Conservation (phyloP, 2,797 vertebrate genomes). For the Trachops cirrhosus region DNA sequence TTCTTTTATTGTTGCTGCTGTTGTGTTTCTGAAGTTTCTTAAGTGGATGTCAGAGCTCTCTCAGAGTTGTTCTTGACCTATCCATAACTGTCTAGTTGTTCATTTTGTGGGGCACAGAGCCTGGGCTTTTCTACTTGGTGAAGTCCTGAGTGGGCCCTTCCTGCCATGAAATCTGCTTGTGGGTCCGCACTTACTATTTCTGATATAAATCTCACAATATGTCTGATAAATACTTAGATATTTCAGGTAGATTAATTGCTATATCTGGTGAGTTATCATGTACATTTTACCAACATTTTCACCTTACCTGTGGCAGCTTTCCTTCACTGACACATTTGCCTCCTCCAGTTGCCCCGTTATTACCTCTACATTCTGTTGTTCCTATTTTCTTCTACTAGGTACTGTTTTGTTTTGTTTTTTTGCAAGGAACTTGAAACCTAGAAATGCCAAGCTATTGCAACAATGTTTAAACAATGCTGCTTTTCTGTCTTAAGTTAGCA, state of each 20-base stretch:
- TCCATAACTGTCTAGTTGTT: background rate
- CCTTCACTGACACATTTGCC: accelerated
- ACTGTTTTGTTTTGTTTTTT: background rate
- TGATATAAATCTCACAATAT: background rate
- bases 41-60: background rate
- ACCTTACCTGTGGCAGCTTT: background rate
- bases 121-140: no score
- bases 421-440: background rate
- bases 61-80: background rate
- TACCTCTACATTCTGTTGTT: background rate
- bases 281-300: background rate
- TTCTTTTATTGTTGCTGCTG: background rate
- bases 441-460: background rate
- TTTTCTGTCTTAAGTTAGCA: background rate
- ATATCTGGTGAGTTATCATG: background rate
- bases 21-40: background rate
- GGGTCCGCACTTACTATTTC: background rate
- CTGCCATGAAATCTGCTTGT: background rate
- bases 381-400: background rate
- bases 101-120: background rate
- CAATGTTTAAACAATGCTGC: background rate
- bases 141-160: background rate
- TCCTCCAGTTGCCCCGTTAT: background rate
- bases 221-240: background rate
- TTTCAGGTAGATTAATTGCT: background rate